These are phyloP conservation scores for Leistus spinibarbis DNA, from an alignment of 2,888 invertebrate species.

Conservation along the genomic window DNA sequence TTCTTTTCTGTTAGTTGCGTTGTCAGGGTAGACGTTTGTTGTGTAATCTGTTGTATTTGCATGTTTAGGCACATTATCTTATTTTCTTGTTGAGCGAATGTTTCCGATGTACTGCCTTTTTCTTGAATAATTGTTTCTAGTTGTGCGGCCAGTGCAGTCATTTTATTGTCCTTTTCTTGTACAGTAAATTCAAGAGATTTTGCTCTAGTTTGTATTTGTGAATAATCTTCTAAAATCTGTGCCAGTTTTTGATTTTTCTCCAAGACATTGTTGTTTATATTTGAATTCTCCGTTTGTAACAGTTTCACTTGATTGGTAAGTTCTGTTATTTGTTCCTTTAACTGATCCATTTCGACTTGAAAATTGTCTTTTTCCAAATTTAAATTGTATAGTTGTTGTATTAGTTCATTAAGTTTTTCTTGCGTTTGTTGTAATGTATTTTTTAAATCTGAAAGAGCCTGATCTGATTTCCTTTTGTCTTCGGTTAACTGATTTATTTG, in stretches of 20 bases:
- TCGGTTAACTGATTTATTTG: constrained; percentile 32
- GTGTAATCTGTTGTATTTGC: constrained; percentile 29
- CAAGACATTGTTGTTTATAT: constrained; percentile 11
- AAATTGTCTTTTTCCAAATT: constrained; percentile 55
- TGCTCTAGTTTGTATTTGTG: constrained; percentile 17
- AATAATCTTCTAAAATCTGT: constrained; percentile 5
- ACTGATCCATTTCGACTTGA: constrained; percentile 53
- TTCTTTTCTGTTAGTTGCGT: constrained; percentile 24
- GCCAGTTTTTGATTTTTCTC: constrained; percentile 15
- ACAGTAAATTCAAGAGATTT: constrained; percentile 28
- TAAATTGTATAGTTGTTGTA: constrained; percentile 56
- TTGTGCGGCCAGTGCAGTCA: constrained; percentile 43
- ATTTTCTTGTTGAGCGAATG: constrained; percentile 40
- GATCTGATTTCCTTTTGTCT: constrained; percentile 40
- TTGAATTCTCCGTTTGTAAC: constrained; percentile 34
- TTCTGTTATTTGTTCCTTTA: constrained; percentile 52
- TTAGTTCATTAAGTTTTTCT: constrained; percentile 59
- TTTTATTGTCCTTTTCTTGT: constrained; percentile 41
- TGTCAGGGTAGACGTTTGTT: constrained; percentile 29
- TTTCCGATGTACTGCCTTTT: constrained; percentile 44
- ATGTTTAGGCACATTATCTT: constrained; percentile 31
- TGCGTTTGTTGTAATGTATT: constrained; percentile 45
- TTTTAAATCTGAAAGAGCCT: constrained; percentile 35
- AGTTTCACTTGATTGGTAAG: constrained; percentile 54
- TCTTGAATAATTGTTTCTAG: constrained; percentile 44